Evolutionary conservation across 2,888 invertebrate genomes (phyloP), one percentile per base, ranked within the genome.

Genomic region (Germaria angustata): DNA sequence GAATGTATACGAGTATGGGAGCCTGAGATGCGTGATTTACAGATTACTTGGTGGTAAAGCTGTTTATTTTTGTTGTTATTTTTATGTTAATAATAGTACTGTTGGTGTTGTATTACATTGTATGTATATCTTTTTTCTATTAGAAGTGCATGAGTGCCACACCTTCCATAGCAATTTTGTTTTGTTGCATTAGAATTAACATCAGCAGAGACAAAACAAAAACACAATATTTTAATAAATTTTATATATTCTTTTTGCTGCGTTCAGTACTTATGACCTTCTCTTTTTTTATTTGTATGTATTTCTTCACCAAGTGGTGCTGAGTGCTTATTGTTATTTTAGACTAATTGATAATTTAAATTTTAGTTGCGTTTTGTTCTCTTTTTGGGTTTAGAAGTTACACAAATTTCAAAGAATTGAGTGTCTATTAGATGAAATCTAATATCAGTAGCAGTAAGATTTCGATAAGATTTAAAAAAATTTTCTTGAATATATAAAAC

Each of bases 101-200:
- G 46, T 59, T 66, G n/a, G 68, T 68, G 72, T 71, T 57, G 22
- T 73, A 77, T 59, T 68, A 55, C 61, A 73, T 44, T 61, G 28
- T 32, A n/a, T 72, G 2, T 44, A 20, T 36, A n/a, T 53, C 28
- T 24, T 72, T 49, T 68, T 49, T 28, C n/a, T 65, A 46, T 57
- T 53, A 51, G 66, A 72, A 61, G 44, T 73, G 81, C 73, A 68
- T 78, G 68, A 73, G 36, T 55, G 78, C 78, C 81, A 69, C 78
- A 81, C 78, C 78, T 81, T 78, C 51, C 49, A 28, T 28, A 28
- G 28, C 6, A 69, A 9, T 41, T 34, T 66, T 73, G 41, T 63
- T 51, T 61, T 49, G 6, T 17, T 17, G 32, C 15, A 28, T 39
- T 61, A 69, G 53, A 61, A 77, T 39, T 53, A 22, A 22, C 17